Evolutionary conservation across 2,797 vertebrate genomes (phyloP), one percentile per base, ranked within the genome.

Genomic region (Scarus forsteni): DNA sequence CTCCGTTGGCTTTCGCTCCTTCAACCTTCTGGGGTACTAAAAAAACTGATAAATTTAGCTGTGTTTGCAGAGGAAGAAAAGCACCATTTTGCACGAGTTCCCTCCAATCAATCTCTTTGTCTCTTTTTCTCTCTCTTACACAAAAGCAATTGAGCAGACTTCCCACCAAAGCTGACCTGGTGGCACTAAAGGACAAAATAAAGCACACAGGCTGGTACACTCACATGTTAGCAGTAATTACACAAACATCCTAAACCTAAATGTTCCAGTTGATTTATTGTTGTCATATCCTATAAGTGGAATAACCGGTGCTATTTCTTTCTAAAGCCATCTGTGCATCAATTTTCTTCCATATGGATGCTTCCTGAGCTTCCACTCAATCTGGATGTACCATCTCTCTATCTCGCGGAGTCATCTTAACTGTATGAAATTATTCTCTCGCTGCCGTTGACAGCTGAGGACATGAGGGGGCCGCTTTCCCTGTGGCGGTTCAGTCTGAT

Each of bases 401-500:
- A 73, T 76, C 73, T 68, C 63, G 57, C 42, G 55, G 19, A 16
- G 68, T 39, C 48, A 49, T 60, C 72, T 58, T 7, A 27, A 56
- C 67, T 18, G 42, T 60, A 66, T 49, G 19, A 44, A 69, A 71
- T 64, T 18, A 66, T 71, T 72, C 50, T 55, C 34, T 15, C 8
- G 60, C 65, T n/a, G 38, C 64, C 60, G 81, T 57, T 73, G 72
- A 69, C 64, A 72, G 74, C 42, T 45, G 40, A 56, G 53, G 66
- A 65, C 65, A 45, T 43, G 70, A 57, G n/a, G 35, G 66, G 46
- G 70, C 36, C 8, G 57, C 50, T 74, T 60, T 4, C 53, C 39
- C 55, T 2, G 42, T 52, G 56, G 70, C 68, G 43, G 57, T 59
- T 70, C 80, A 44, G 46, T 61, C 53, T 66, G 72, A 87, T 81